These are phyloP conservation scores for Amiota mariae DNA, from an alignment of 2,888 invertebrate genomes.

Conservation along the genomic window DNA sequence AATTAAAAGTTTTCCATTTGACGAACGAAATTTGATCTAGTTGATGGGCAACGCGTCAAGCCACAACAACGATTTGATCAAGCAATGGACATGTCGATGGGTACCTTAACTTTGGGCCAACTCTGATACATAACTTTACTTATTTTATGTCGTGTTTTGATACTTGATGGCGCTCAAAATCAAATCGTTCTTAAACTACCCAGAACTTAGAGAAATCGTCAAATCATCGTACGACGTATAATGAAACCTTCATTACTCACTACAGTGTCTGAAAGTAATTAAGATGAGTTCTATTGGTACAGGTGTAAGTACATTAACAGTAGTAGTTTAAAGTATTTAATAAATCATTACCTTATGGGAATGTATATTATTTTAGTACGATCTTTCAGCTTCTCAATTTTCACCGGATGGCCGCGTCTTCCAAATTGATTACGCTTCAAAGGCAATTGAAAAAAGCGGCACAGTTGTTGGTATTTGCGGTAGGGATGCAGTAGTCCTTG, in stretches of 20 bases:
- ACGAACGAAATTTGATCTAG: too few relatives aligned
- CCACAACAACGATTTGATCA: too few relatives aligned
- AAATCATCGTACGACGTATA: constrained; percentile 51
- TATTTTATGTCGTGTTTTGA: too few relatives aligned
- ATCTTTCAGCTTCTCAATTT: constrained; percentile 99
- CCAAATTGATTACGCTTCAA: constrained; percentile 99
- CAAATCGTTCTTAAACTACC: neutral
- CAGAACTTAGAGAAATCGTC: constrained; percentile 55
- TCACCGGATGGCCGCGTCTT: constrained; percentile 99
- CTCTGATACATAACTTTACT: too few relatives aligned
- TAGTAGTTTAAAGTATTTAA: neutral
- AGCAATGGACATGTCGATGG: too few relatives aligned
- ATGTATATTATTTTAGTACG: constrained; percentile 82
- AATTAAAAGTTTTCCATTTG: too few relatives aligned
- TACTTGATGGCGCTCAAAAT: too few relatives aligned
- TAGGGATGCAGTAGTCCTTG: constrained; percentile 97
- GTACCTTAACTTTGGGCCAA: too few relatives aligned
- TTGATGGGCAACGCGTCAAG: too few relatives aligned
- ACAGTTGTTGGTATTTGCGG: constrained; percentile 96
- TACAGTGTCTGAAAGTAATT: neutral
- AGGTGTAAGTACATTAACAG: constrained; percentile 81
- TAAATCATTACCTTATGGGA: constrained; percentile 8
- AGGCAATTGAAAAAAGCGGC: constrained; percentile 98
- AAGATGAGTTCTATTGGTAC: constrained; percentile 96
- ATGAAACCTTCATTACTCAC: neutral